Percentiles rank a stretch among this genome's conserved stretches.
phyloP scores from a whole-genome alignment of 2,888 invertebrate species.

The Lepidochrysops patricia region DNA sequence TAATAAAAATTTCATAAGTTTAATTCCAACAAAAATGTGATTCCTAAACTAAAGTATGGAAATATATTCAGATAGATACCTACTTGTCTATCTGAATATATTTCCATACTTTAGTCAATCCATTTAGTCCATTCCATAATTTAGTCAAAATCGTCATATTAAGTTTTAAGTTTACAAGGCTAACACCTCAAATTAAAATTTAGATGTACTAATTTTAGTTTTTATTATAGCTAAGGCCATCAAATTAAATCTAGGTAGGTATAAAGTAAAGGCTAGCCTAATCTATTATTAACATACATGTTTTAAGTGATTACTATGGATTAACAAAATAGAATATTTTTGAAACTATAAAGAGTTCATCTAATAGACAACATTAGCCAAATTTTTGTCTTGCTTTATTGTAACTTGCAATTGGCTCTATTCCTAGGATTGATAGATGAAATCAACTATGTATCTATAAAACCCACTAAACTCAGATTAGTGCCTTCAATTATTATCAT shows the following conservation, averaged over 20 bases:
- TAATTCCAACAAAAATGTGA: background rate
- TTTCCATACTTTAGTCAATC: slow-evolving; percentile 28
- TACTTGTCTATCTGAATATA: slow-evolving; percentile 49
- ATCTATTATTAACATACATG: background rate
- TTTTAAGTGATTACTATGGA: background rate
- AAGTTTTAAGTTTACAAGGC: slow-evolving; percentile 53
- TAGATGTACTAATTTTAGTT: background rate
- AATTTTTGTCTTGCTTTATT: no score
- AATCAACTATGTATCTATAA: no score
- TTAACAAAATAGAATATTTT: background rate
- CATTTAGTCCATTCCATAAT: no score
- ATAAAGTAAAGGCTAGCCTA: background rate
- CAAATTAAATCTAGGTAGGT: background rate
- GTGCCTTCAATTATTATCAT: no score
- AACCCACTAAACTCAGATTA: no score
- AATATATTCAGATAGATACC: slow-evolving; percentile 49
- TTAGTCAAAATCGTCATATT: slow-evolving; percentile 46
- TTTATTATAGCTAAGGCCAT: background rate
- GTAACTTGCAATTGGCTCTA: no score
- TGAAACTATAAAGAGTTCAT: no score
- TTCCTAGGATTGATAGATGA: no score
- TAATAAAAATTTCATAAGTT: background rate
- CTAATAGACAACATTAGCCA: no score
- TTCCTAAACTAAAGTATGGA: slow-evolving; percentile 19
- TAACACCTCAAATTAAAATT: slow-evolving; percentile 31